Base-by-base conservation (phyloP, 2,113 vertebrate species). In the Madoqua kirkii region DNA sequence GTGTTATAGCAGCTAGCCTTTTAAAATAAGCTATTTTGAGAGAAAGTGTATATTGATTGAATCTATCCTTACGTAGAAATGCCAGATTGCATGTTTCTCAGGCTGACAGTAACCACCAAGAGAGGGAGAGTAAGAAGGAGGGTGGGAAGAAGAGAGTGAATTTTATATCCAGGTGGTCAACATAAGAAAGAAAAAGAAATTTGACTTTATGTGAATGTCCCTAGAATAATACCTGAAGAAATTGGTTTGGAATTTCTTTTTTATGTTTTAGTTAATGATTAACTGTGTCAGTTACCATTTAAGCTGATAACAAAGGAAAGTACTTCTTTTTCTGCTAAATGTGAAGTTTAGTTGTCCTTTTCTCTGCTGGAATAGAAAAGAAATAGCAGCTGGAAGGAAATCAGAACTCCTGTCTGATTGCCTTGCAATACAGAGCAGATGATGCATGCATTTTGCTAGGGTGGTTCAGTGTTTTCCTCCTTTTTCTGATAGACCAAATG, bases 351-450 rank as follows among this genome's bases (percentile, higher is more conserved):
- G 17, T 87, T 91, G 33, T 93, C 11, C 40, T 78, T 96, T 95
- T 82, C 33, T 90, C 84, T 92, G 21, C 9, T 93, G 4, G 52
- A 83, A 15, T 83, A 36, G 81, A 16, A 82, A 86, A 91, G 64
- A 96, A 96, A 79, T 62, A 91, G 87, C 67, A 79, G n/a, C 43
- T 91, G 59, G 36, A 62, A 95, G 45, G 94, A 87, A 74, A 85
- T 85, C 1, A 0, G 11, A 76, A 40, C 33, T 55, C 27, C 50
- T 27, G 6, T 90, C 29, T 71, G 29, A 52, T 92, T 89, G 29
- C 67, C 50, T 29, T 87, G 62, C 55, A 89, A 7, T 43, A 76
- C 31, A 83, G 82, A 91, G 21, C 45, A 10, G 12, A 45, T 76
- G 82, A 74, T 74, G 19, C 6, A 12, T 60, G 25, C 4, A 3